A percentile compares a stretch with the other conserved stretches of the same genome.
phyloP scores from a whole-genome alignment of 2,797 vertebrate genomes.

The Manis javanica region DNA sequence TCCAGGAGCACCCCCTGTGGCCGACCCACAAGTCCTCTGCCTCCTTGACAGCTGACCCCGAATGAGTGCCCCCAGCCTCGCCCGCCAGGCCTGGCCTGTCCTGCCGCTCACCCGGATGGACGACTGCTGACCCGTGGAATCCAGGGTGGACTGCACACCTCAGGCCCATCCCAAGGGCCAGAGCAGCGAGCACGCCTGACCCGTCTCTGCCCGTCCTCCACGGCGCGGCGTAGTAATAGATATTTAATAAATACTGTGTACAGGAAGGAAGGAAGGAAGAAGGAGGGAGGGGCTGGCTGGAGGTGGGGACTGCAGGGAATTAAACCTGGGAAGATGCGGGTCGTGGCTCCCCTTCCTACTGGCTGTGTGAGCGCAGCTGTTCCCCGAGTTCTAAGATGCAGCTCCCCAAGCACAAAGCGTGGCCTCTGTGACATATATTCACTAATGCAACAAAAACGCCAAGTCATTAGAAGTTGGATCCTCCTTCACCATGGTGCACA shows the following conservation, averaged over 20 bases:
- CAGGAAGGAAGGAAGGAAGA: not conserved
- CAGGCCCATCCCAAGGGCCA: not conserved
- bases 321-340: fast-evolving
- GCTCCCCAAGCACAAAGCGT: fast-evolving
- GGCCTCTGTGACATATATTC: not conserved
- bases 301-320: not conserved
- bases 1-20: fast-evolving
- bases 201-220: fast-evolving
- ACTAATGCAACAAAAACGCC: not conserved
- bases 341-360: not conserved
- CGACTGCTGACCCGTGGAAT: fast-evolving
- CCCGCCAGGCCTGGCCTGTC: not conserved
- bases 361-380: fast-evolving
- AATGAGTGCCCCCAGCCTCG: not conserved
- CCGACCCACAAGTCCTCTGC: fast-evolving
- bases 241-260: not conserved
- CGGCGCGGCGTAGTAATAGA: fast-evolving
- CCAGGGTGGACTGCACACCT: fast-evolving
- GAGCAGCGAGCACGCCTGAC: not conserved
- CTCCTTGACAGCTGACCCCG: no score
- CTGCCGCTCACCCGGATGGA: not conserved
- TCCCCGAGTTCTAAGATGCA: no score
- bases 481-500: not conserved
- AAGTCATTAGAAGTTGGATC: not conserved
- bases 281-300: no score